phyloP scores from a whole-genome alignment of 1,140 invertebrate species.

The Oppia nitens region DNA sequence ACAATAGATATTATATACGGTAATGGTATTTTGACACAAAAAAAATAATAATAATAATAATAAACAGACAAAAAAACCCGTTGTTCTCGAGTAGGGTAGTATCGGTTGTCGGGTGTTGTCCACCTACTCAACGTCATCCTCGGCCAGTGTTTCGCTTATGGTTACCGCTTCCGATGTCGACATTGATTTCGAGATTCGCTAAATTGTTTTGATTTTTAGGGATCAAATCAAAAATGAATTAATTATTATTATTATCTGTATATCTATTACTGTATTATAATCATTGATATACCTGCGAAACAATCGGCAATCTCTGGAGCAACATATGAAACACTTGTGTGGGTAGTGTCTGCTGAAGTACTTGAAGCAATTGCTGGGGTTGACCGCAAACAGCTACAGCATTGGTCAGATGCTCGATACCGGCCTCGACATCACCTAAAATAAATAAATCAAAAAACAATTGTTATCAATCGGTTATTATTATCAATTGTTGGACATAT shows the following conservation, averaged over 20 bases:
- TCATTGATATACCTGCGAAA: slow-evolving; percentile 33
- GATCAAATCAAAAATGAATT: neutral
- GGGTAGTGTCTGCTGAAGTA: slow-evolving; percentile 82
- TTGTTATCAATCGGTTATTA: neutral
- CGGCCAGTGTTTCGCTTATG: neutral
- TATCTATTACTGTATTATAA: neutral
- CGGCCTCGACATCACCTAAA: slow-evolving; percentile 58
- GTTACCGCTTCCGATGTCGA: neutral
- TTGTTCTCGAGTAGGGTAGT: too few species aligned
- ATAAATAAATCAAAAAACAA: slow-evolving; percentile 7
- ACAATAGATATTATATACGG: too few species aligned
- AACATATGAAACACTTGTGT: slow-evolving; percentile 75
- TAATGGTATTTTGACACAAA: too few species aligned
- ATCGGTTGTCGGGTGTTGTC: too few species aligned
- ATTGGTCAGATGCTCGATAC: slow-evolving; percentile 82
- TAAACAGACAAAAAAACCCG: too few species aligned
- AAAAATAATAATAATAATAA: too few species aligned
- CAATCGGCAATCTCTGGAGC: slow-evolving; percentile 55
- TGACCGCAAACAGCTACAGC: slow-evolving; percentile 91
- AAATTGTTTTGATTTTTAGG: too few species aligned
- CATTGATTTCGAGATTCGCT: neutral
- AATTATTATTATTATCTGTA: neutral
- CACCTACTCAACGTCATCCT: neutral
- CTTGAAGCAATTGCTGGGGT: slow-evolving; percentile 74
- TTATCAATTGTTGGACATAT: neutral